Evolutionary conservation across 2,113 vertebrate species (phyloP).

Genomic region (Dasyornis broadbenti): DNA sequence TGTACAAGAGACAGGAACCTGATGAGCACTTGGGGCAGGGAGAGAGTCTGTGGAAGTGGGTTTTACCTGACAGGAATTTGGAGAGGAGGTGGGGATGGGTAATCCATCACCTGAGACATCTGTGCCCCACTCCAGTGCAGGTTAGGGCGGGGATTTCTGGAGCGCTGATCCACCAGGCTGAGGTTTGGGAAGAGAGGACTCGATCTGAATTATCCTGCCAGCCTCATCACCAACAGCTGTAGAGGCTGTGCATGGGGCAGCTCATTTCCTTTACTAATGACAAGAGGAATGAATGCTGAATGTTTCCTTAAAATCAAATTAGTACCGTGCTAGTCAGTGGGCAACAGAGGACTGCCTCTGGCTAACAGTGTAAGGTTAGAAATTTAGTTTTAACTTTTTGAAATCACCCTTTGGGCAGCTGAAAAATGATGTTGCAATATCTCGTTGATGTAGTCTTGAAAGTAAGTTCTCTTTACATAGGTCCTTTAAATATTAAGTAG

Average conservation of each 20-base stretch:
- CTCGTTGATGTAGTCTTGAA: neutral
- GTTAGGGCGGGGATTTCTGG: neutral
- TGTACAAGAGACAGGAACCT: neutral
- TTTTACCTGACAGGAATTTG: neutral
- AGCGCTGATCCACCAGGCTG: neutral
- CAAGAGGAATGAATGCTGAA: neutral
- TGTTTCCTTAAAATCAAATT: neutral
- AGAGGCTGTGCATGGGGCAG: neutral
- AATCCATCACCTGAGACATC: neutral
- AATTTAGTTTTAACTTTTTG: neutral
- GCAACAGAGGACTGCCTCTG: neutral
- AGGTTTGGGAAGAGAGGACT: neutral
- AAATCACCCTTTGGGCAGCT: neutral
- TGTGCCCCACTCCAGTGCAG: neutral
- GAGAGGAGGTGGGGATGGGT: neutral
- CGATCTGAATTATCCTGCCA: neutral
- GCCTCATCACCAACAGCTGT: neutral
- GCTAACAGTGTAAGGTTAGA: neutral
- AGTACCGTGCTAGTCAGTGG: neutral
- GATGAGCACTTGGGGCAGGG: neutral
- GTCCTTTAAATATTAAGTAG: neutral
- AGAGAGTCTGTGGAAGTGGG: neutral
- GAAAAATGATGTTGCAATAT: neutral
- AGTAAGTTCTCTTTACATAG: neutral
- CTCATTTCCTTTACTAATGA: neutral